A percentile compares a stretch with the other conserved stretches of the same genome.
These are phyloP conservation scores for Tragelaphus scriptus DNA, from an alignment of 2,113 vertebrate genomes.

Conservation along the genomic window DNA sequence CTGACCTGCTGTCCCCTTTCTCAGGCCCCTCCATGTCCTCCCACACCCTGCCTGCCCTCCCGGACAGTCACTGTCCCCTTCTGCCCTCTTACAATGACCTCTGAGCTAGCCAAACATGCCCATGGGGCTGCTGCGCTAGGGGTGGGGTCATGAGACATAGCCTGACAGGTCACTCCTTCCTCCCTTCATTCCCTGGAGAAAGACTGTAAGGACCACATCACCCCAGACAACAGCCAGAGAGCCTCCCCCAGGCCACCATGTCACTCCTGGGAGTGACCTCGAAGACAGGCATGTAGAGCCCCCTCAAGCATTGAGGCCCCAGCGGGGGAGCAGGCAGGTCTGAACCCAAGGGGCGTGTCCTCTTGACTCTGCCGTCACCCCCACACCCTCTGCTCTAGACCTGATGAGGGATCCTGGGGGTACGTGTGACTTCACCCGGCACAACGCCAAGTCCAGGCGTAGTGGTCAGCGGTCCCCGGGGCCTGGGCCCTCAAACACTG, in stretches of 20 bases:
- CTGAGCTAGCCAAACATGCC: fast-evolving
- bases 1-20: neutral
- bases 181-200: fast-evolving
- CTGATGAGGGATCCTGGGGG: neutral
- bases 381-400: neutral
- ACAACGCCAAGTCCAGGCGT: neutral
- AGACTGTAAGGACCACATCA: neutral
- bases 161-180: neutral
- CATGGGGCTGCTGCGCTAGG: fast-evolving
- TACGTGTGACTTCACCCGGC: fast-evolving
- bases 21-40: neutral
- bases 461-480: neutral
- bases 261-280: neutral
- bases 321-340: too few species aligned
- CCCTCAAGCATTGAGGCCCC: neutral
- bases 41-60: neutral
- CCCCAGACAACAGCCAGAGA: fast-evolving
- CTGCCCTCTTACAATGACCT: fast-evolving
- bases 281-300: neutral
- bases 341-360: fast-evolving
- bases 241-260: neutral
- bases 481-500: neutral
- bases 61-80: too few species aligned
- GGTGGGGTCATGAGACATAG: fast-evolving
- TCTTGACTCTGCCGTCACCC: too few species aligned